These are phyloP conservation scores for Scytalopus superciliaris DNA, from an alignment of 2,113 vertebrate genomes.

Conservation along the genomic window DNA sequence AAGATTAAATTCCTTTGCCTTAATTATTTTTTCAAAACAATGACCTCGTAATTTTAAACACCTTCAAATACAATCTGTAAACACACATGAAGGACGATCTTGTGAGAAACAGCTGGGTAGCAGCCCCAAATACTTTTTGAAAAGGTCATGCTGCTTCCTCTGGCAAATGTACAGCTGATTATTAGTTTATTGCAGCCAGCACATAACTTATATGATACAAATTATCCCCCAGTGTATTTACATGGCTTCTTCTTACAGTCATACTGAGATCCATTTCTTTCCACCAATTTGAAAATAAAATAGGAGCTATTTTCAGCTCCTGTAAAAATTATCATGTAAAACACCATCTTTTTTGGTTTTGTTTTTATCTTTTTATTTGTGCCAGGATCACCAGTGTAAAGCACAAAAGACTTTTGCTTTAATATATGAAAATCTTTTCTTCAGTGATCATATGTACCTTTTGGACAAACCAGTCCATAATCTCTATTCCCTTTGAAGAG, in stretches of 20 bases:
- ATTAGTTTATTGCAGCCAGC: not conserved
- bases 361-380: not conserved
- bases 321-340: not conserved
- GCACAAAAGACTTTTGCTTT: not conserved
- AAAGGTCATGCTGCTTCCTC: not conserved
- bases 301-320: not conserved
- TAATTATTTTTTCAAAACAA: not conserved
- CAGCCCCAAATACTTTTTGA: not conserved
- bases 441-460: not conserved
- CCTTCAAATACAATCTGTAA: not conserved
- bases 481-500: not conserved
- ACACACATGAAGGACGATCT: not conserved
- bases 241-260: not conserved
- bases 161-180: not conserved
- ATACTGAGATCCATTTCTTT: not conserved
- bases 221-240: not conserved
- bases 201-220: not conserved
- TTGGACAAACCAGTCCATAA: not conserved
- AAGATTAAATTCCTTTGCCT: not conserved
- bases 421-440: not conserved
- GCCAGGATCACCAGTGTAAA: not conserved
- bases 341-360: not conserved
- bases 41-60: not conserved
- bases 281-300: not conserved
- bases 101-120: not conserved